Evolutionary conservation across 2,888 invertebrate genomes (phyloP), one percentile per base, ranked within the genome.

Genomic region (Noctua janthina): DNA sequence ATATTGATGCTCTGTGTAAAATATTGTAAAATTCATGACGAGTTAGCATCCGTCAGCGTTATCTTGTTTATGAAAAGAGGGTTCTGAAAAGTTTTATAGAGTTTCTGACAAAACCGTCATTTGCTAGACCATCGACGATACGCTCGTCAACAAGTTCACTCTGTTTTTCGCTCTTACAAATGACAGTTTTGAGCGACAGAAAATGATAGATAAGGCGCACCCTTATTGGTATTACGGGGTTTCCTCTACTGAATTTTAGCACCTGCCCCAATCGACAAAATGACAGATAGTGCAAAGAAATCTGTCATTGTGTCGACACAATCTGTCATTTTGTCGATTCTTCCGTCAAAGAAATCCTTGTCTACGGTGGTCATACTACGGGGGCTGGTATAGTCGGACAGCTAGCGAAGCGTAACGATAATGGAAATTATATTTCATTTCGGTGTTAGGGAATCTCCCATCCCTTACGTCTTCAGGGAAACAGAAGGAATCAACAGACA

Each of bases 21-120:
- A 29, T 4, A 76, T 76, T 76, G 46, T 67, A 10, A 67, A 74
- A n/a, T 46, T 78, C 23, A 46, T 67, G 29, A 66, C 70, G 66
- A 15, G 23, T 43, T 54, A 54, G n/a, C 17, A 5, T 79, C 35
- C 13, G 66, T 71, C 71, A 71, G 10, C 43, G 29, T 66, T 46
- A 67, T 23, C 67, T 2, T 20, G 4, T 8, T 39, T 51, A 79
- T 54, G 56, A 29, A 66, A 69, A 46, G n/a, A 69, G 51, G 54
- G 2, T 23, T 62, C 29, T 49, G 46, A 74, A 43, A 23, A 62
- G 59, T 46, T 75, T 70, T 20, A 11, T 39, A 39, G 23, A 10
- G 39, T n/a, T 67, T 51, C 11, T 29, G 29, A 29, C 29, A 29
- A 29, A 29, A 29, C 29, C 29, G 29, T 29, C 29, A 1, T 29